phyloP scores from a whole-genome alignment of 2,888 invertebrate genomes.

The Cerastoderma edule region DNA sequence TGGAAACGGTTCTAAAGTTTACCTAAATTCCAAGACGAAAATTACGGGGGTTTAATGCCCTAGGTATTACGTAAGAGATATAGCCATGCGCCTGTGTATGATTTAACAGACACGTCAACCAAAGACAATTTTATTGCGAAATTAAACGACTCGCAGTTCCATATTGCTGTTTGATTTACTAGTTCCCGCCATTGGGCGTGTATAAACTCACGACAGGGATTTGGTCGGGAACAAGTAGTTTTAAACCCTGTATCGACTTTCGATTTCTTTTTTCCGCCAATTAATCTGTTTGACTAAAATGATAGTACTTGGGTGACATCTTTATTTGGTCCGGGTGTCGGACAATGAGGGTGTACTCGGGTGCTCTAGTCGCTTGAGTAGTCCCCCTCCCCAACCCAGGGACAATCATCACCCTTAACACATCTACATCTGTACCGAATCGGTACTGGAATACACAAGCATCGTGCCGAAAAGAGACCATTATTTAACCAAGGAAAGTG shows the following conservation, averaged over 20 bases:
- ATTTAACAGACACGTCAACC: neutral
- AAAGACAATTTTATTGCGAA: neutral
- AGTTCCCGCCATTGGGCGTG: neutral
- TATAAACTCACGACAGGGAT: neutral
- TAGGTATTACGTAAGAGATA: neutral
- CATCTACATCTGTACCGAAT: no score
- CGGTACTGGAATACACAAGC: no score
- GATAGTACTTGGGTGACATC: slow-evolving; percentile 49
- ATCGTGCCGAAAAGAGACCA: no score
- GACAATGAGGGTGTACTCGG: slow-evolving; percentile 44
- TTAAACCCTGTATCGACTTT: slow-evolving; percentile 28
- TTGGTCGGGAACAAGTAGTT: neutral
- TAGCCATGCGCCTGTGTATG: neutral
- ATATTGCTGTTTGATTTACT: no score
- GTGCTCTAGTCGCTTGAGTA: slow-evolving; percentile 52
- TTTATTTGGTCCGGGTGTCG: slow-evolving; percentile 42
- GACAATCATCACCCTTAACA: no score
- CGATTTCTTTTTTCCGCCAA: slow-evolving; percentile 18
- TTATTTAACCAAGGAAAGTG: no score
- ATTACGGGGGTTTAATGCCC: neutral
- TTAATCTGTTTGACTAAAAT: slow-evolving; percentile 33
- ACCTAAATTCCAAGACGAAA: no score
- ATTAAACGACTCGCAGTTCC: no score
- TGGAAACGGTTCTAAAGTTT: no score
- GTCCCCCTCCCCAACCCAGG: slow-evolving; percentile 1